Evolutionary conservation across 2,888 invertebrate genomes (phyloP).

Genomic region (Geotrupes spiniger): DNA sequence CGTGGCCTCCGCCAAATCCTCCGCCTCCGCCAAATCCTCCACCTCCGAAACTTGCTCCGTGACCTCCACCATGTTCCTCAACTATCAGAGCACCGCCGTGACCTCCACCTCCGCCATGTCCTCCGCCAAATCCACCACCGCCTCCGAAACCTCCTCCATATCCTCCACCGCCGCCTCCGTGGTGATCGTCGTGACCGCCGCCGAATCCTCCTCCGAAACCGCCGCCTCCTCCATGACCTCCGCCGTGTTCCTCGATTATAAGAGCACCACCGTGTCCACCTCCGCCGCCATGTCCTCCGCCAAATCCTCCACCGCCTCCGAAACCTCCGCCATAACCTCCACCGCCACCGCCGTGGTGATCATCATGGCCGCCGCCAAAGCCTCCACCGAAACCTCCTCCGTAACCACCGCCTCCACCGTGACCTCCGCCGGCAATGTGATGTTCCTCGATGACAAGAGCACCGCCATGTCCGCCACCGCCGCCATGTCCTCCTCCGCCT

Average conservation of each 20-base stretch:
- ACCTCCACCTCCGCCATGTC: slow-evolving; percentile 20
- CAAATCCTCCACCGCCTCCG: slow-evolving; percentile 25
- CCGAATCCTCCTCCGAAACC: slow-evolving; percentile 39
- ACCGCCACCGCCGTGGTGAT: slow-evolving; percentile 12
- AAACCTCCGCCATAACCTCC: slow-evolving; percentile 15
- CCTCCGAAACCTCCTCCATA: too few species aligned
- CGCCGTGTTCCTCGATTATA: background rate
- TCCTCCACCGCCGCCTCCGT: too few species aligned
- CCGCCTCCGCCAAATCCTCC: slow-evolving; percentile 37
- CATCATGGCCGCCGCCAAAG: slow-evolving; percentile 11
- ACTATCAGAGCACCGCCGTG: slow-evolving; percentile 16
- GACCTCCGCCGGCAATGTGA: slow-evolving; percentile 17
- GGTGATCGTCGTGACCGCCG: too few species aligned
- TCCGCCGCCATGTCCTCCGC: slow-evolving; percentile 17
- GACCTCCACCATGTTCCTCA: slow-evolving; percentile 21
- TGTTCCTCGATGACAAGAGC: slow-evolving; percentile 10
- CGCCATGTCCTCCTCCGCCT: slow-evolving; percentile 23
- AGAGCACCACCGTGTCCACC: slow-evolving; percentile 17
- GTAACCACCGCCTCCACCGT: slow-evolving; percentile 18
- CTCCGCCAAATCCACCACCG: slow-evolving; percentile 15
- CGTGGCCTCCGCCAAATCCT: slow-evolving; percentile 26
- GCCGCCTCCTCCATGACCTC: slow-evolving; percentile 23
- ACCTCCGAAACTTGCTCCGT: slow-evolving; percentile 30
- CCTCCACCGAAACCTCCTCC: slow-evolving; percentile 22
- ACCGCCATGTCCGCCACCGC: slow-evolving; percentile 22